Evolutionary conservation across 1,140 invertebrate genomes (phyloP), one percentile per base, ranked within the genome.

Genomic region (Drosophila virilis): DNA sequence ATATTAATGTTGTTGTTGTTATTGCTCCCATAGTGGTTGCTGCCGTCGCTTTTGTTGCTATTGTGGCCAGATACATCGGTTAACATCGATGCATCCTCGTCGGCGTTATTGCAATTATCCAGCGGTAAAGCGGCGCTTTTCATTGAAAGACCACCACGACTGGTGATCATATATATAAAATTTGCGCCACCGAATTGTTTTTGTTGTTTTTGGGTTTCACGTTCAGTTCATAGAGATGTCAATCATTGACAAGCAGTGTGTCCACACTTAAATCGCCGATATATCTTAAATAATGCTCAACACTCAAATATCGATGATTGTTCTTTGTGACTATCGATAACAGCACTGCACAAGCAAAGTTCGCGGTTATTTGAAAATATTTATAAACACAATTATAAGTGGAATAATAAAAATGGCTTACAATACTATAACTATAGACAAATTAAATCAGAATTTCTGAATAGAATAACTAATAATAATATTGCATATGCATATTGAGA

Each of bases 121-220:
- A 62, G 50, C 22, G 52, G 28, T 33, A 64, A 28, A 22, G 55
- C 37, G 48, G 45, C 59, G 52, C 66, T 64, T 61, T 62, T 62
- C 67, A 74, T 74, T 58, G 45, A 58, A 58, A 43, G 38, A 38
- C 32, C 72, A 70, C 72, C 65, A 10, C 42, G 38, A 40, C 38
- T 74, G 17, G 57, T 50, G 72, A 69, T 74, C 72, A 58, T 64
- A 64, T 65, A 71, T 32, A 40, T 35, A 17, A 12, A 43, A 13
- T 75, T 71, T 62, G 58, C 52, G 58, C 73, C 66, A 51, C 43
- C 52, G 35, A 72, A 54, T 35, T 64, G 72, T 70, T 58, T 65
- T 75, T 75, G 59, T 75, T 75, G 60, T 65, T 70, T 55, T 42
- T 50, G 51, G 67, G 33, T 60, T 75, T 74, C 58, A 64, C 67